These are phyloP conservation scores for Apodemus sylvaticus DNA, from an alignment of 2,113 vertebrate species.

Conservation along the genomic window DNA sequence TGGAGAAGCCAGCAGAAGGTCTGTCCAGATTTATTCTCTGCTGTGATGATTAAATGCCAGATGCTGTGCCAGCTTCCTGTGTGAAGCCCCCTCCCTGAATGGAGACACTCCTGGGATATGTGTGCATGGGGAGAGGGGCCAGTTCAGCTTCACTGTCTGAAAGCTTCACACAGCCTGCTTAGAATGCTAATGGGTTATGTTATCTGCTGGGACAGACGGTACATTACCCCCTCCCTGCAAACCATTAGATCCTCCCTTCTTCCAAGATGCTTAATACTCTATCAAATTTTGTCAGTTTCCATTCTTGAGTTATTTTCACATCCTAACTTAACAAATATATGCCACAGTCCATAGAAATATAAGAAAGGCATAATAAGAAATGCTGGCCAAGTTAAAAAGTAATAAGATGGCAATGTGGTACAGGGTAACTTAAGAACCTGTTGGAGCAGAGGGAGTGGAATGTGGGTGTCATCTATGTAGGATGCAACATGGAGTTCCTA, in stretches of 20 bases:
- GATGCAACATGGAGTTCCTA: background rate
- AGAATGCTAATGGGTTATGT: slow-evolving; percentile 73
- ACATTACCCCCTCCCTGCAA: slow-evolving; percentile 40
- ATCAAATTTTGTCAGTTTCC: slow-evolving; percentile 29
- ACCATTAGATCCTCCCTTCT: slow-evolving; percentile 5
- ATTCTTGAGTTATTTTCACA: slow-evolving; percentile 51
- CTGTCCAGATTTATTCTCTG: slow-evolving; percentile 49
- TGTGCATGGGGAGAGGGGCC: slow-evolving; percentile 29
- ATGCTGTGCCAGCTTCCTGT: slow-evolving; percentile 64
- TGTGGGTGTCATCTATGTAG: background rate
- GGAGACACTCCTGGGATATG: slow-evolving; percentile 61
- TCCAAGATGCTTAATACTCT: background rate
- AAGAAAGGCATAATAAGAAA: slow-evolving; percentile 1
- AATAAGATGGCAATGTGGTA: background rate
- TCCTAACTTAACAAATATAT: slow-evolving; percentile 34
- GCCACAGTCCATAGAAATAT: background rate
- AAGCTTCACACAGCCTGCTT: slow-evolving; percentile 65
- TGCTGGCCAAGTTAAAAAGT: slow-evolving; percentile 18
- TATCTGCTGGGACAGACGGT: slow-evolving; percentile 53
- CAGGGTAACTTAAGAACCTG: background rate
- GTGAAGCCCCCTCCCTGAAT: background rate
- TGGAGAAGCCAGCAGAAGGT: slow-evolving; percentile 76
- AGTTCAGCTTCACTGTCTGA: slow-evolving; percentile 36
- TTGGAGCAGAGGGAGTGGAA: background rate
- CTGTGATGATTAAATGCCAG: slow-evolving; percentile 78